These are phyloP conservation scores for Aspidiotus destructor DNA, from an alignment of 2,888 invertebrate genomes.

Conservation along the genomic window DNA sequence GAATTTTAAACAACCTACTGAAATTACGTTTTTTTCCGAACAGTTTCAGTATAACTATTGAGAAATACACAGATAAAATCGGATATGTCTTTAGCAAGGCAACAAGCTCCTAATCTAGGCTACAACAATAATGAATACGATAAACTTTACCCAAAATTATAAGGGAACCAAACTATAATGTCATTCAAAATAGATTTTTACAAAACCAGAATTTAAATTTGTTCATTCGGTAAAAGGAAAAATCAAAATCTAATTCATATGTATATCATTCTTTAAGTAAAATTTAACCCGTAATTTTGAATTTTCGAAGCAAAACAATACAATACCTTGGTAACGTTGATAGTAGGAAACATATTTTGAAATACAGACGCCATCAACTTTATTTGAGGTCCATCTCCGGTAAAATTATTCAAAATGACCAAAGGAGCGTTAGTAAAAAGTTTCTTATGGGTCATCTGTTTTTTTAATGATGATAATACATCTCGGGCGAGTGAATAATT, in stretches of 20 bases:
- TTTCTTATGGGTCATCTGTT: conserved; percentile 70
- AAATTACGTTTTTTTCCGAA: no score
- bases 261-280: no score
- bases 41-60: no score
- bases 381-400: conserved; percentile 77
- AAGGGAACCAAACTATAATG: neutral
- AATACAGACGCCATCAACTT: conserved; percentile 91
- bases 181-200: neutral
- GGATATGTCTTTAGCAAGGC: no score
- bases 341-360: conserved; percentile 97
- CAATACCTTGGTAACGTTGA: conserved; percentile 76
- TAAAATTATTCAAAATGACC: conserved; percentile 81
- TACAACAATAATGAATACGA: no score
- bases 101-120: no score
- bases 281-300: neutral
- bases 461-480: conserved; percentile 72
- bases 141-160: no score
- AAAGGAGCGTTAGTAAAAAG: conserved; percentile 83
- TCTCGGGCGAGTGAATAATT: conserved; percentile 75
- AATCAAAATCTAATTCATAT: neutral
- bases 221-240: conserved; percentile 7
- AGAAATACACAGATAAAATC: no score
- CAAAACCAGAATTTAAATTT: neutral
- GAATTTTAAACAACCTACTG: no score
- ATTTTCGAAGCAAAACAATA: neutral